Evolutionary conservation across 2,797 vertebrate species (phyloP).

Genomic region (Crocodylus rhombifer): DNA sequence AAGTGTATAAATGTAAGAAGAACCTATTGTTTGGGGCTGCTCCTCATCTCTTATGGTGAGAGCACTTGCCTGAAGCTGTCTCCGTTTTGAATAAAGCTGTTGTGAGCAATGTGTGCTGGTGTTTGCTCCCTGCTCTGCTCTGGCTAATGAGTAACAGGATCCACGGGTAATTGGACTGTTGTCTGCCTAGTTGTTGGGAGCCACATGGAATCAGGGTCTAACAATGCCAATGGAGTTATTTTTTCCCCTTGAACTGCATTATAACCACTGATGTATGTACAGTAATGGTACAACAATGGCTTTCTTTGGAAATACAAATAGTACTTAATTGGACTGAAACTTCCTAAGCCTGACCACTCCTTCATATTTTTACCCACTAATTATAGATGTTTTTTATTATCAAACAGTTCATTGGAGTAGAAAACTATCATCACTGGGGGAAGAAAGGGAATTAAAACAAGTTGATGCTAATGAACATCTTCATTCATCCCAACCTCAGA

Average conservation of each 20-base stretch:
- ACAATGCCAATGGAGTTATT: background rate
- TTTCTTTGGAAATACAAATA: slow-evolving; percentile 21
- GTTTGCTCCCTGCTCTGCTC: no score
- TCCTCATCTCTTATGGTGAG: no score
- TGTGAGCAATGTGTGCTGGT: no score
- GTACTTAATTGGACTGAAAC: background rate
- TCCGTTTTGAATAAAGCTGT: no score
- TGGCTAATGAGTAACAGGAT: no score
- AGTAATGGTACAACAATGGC: background rate
- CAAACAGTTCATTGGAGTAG: slow-evolving; percentile 9
- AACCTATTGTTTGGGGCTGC: no score
- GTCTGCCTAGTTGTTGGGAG: no score
- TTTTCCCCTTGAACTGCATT: background rate
- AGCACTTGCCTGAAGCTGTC: no score
- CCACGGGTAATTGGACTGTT: no score
- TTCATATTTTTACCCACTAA: background rate
- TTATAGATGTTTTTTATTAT: background rate
- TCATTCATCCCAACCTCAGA: background rate
- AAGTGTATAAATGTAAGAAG: no score
- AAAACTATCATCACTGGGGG: background rate
- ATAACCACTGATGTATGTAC: background rate
- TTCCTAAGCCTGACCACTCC: background rate
- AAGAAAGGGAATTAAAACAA: slow-evolving; percentile 24
- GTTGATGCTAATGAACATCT: background rate
- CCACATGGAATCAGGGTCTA: no score